Percentiles rank a stretch among this genome's conserved stretches.
Evolutionary conservation across 1,140 invertebrate species (phyloP).

Genomic region (Ladona fulva): DNA sequence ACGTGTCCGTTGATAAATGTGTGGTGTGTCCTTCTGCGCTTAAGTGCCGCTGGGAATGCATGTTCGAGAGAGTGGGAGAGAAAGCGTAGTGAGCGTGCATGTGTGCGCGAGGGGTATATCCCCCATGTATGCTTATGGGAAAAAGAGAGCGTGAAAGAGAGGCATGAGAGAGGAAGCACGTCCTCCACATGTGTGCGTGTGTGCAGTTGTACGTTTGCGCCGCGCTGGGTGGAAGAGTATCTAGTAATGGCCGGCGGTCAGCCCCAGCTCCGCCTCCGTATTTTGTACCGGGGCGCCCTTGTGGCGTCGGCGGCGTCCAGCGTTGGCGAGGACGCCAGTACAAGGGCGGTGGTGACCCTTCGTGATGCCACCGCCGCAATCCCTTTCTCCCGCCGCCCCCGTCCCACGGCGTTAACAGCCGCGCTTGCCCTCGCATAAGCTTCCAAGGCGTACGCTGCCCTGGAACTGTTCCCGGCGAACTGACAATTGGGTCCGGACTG

Average conservation of each 20-base stretch:
- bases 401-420: neutral
- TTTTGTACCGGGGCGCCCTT: neutral
- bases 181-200: neutral
- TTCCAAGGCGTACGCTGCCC: too few relatives aligned
- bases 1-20: constrained; percentile 4
- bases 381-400: neutral
- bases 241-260: neutral
- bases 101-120: too few relatives aligned
- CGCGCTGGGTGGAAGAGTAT: neutral
- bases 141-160: neutral
- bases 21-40: neutral
- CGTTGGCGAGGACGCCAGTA: neutral
- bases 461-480: neutral
- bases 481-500: neutral
- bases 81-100: neutral
- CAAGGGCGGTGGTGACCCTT: neutral
- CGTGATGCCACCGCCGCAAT: neutral
- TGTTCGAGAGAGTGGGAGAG: neutral
- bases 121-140: neutral
- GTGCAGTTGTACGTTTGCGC: neutral
- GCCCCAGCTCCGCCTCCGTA: neutral
- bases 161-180: neutral
- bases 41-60: neutral
- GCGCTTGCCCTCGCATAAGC: neutral
- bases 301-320: neutral